These are phyloP conservation scores for Tenthredo amoena DNA, from an alignment of 2,888 invertebrate species.

Conservation along the genomic window DNA sequence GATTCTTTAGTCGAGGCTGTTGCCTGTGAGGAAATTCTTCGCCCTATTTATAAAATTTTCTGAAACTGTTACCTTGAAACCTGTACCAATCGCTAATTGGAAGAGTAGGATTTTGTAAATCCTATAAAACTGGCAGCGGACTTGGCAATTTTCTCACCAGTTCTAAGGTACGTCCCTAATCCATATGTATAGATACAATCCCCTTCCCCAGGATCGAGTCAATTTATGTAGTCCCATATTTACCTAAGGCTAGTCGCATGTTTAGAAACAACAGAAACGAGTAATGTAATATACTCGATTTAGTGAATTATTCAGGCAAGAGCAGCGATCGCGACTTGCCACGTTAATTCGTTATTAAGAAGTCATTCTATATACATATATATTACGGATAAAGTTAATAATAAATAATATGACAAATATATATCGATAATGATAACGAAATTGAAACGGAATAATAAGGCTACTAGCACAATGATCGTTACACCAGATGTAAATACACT, in stretches of 20 bases:
- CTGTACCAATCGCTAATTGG: not conserved
- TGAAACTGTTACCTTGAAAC: not conserved
- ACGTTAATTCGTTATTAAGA: slow-evolving; percentile 33
- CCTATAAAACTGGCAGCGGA: not conserved
- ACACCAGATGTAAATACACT: slow-evolving; percentile 48
- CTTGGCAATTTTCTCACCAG: not conserved
- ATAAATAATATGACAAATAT: not conserved
- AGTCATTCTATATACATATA: not conserved
- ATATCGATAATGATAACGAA: not conserved
- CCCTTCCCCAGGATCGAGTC: slow-evolving; percentile 26
- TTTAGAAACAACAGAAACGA: slow-evolving; percentile 7
- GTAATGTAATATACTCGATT: not conserved
- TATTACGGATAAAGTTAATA: not conserved
- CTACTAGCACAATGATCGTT: slow-evolving; percentile 49
- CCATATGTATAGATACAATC: not conserved
- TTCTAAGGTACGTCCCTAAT: not conserved
- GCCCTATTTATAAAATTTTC: not conserved
- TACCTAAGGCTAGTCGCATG: slow-evolving; percentile 28
- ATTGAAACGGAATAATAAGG: slow-evolving; percentile 45
- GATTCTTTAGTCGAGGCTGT: not conserved
- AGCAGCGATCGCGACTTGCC: slow-evolving; percentile 9
- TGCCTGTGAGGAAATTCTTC: not conserved
- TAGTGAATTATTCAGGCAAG: slow-evolving; percentile 12
- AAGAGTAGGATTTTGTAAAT: not conserved
- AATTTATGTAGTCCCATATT: slow-evolving; percentile 29